A percentile compares a stretch with the other conserved stretches of the same genome.
Evolutionary conservation across 2,113 vertebrate genomes (phyloP).

Genomic region (Laticauda colubrina): DNA sequence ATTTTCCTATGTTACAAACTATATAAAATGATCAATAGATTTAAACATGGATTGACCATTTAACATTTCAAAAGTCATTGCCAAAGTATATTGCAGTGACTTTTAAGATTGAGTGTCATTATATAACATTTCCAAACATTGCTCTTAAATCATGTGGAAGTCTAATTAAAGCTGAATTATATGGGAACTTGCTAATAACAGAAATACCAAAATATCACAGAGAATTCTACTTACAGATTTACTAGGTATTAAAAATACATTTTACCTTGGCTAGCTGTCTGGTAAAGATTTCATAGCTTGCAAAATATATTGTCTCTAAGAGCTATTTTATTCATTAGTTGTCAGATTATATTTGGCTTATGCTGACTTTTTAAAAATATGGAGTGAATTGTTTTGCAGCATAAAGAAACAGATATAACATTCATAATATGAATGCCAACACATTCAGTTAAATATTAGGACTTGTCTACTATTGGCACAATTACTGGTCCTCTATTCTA

Average conservation of each 20-base stretch:
- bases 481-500: background rate
- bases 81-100: background rate
- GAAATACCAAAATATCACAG: background rate
- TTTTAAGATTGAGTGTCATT: background rate
- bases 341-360: background rate
- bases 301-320: background rate
- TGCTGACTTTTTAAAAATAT: background rate
- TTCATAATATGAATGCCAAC: background rate
- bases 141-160: background rate
- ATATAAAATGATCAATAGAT: background rate
- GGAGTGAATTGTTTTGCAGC: background rate
- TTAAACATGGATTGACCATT: background rate
- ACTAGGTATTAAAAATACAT: background rate
- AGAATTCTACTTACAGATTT: background rate
- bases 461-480: background rate
- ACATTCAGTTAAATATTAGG: background rate
- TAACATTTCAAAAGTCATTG: conserved; percentile 1
- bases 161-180: conserved; percentile 9
- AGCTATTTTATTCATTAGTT: background rate
- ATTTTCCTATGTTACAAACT: background rate
- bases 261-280: background rate
- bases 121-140: background rate
- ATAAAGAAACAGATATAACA: background rate
- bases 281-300: background rate
- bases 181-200: background rate